phyloP scores from a whole-genome alignment of 2,113 vertebrate species.

The Aptenodytes forsteri region DNA sequence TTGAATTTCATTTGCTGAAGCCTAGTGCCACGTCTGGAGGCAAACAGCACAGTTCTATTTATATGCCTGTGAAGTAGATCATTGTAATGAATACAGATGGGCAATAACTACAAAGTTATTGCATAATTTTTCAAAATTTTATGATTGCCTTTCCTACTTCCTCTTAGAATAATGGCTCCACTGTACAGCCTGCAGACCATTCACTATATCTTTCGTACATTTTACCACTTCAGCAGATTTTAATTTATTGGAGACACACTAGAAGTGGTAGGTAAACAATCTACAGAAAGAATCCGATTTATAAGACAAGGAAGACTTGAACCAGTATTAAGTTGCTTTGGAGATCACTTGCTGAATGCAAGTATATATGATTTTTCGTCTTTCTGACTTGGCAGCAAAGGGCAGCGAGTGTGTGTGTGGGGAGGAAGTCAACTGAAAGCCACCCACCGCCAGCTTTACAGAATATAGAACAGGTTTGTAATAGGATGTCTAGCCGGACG shows the following conservation, averaged over 20 bases:
- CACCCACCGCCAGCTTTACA: conserved; percentile 26
- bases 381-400: conserved; percentile 53
- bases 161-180: conserved; percentile 75
- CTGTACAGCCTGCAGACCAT: conserved; percentile 66
- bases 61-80: conserved; percentile 75
- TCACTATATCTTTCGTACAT: conserved; percentile 66
- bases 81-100: conserved; percentile 80
- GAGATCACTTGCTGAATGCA: conserved; percentile 56
- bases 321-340: conserved; percentile 46
- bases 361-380: conserved; percentile 5
- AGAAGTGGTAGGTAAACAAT: conserved; percentile 76
- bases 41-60: conserved; percentile 71
- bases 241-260: conserved; percentile 77
- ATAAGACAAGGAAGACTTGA: conserved; percentile 67
- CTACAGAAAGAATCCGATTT: conserved; percentile 72
- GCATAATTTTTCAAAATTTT: conserved; percentile 83
- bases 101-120: conserved; percentile 79
- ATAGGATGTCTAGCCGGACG: conserved; percentile 42
- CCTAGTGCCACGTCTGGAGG: neutral
- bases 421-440: conserved; percentile 62
- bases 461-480: conserved; percentile 62
- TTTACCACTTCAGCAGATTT: conserved; percentile 76
- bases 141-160: conserved; percentile 80
- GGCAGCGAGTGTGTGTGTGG: conserved; percentile 10
- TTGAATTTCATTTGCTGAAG: conserved; percentile 58